Evolutionary conservation across 1,140 invertebrate species (phyloP), one percentile per base, ranked within the genome.

Genomic region (Nasonia giraulti): DNA sequence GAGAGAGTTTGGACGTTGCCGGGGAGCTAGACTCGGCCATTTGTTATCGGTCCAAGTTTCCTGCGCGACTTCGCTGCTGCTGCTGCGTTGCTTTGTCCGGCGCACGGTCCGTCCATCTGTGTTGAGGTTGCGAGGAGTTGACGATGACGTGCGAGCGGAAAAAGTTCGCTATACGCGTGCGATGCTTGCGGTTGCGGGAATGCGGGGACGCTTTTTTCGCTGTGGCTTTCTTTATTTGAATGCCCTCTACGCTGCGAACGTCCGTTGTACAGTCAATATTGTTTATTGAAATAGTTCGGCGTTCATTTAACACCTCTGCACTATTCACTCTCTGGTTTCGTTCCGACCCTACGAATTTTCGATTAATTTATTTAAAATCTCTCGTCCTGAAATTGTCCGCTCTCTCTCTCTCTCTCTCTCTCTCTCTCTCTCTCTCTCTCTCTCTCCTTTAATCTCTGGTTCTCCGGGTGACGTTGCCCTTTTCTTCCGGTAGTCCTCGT

Each of bases 41-140:
- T 91, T 91, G 90, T 92, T 91, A 92, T 90, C 89, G 87, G 88
- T 86, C 66, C 86, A 88, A 89, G 85, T 89, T 89, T 87, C 47
- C 76, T 44, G 23, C 33, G 55, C 78, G 23, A 74, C 23, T 44
- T 47, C 33, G 44, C 10, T 20, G 66, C 78, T 20, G 66, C 78
- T 68, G n/a, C 68, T 80, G 23, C 37, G 2, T 50, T 50, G 55
- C 55, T 62, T 62, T 62, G 55, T 20, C 17, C 20, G 20, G 17
- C 55, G 5, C 7, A n/a, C 20, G n/a, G 55, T 17, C 20, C 17
- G 20, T 62, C 20, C 7, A 3, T n/a, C 12, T 14, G 1, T 50
- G 40, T 50, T 62, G 55, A 17, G 55, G 17, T n/a, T 62, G 55
- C 55, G 20, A 62, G 17, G 17, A 62, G 55, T 62, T n/a, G 55